Evolutionary conservation across 2,888 invertebrate genomes (phyloP).

Genomic region (Zeuzera pyrina): DNA sequence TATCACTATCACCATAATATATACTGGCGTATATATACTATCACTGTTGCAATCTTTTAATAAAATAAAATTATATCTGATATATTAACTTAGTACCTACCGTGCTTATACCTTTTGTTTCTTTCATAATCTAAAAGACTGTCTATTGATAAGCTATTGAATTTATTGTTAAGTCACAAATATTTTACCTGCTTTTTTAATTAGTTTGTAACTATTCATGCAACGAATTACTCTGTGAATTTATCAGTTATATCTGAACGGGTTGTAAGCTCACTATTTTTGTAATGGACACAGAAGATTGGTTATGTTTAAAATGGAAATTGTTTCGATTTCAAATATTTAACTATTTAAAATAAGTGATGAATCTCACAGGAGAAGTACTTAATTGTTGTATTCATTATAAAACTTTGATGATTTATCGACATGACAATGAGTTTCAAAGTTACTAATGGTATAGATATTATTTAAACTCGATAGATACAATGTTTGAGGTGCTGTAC

Average conservation of each 20-base stretch:
- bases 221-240: conserved; percentile 65
- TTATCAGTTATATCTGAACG: conserved; percentile 7
- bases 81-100: too few relatives aligned
- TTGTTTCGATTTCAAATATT: conserved; percentile 4
- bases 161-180: conserved; percentile 69
- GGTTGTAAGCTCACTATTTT: conserved; percentile 11
- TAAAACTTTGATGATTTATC: conserved; percentile 2
- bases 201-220: conserved; percentile 50
- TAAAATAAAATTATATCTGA: too few relatives aligned
- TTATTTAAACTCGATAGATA: too few relatives aligned
- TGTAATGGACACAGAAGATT: conserved; percentile 4
- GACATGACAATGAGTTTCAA: conserved; percentile 6
- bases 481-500: conserved; percentile 21
- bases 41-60: too few relatives aligned
- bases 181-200: conserved; percentile 47
- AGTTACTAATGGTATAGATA: too few relatives aligned
- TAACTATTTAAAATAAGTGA: not conserved
- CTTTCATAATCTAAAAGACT: conserved; percentile 65
- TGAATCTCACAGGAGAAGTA: conserved; percentile 10
- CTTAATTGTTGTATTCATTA: conserved; percentile 6
- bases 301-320: conserved; percentile 7
- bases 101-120: conserved; percentile 30
- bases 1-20: too few relatives aligned
- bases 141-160: conserved; percentile 67
- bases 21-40: too few relatives aligned